These are phyloP conservation scores for Sinhomidia bicolor DNA, from an alignment of 2,888 invertebrate species.

Conservation along the genomic window DNA sequence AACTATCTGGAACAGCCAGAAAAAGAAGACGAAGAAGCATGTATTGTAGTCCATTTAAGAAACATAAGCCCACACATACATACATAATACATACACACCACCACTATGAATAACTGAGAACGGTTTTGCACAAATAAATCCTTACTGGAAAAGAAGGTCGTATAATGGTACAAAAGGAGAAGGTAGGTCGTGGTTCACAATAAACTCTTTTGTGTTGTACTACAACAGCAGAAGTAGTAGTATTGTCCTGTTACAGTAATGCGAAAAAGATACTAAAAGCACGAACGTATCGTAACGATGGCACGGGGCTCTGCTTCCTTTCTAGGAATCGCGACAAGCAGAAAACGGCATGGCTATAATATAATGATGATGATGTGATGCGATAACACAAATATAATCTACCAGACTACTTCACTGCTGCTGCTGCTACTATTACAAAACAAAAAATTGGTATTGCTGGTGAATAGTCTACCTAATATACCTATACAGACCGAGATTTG, in stretches of 20 bases:
- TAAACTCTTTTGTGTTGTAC: not conserved
- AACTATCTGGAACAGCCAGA: too few species aligned
- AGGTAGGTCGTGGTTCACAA: slow-evolving; percentile 2
- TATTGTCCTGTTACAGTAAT: not conserved
- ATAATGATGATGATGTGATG: not conserved
- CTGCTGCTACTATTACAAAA: not conserved
- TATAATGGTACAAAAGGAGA: not conserved
- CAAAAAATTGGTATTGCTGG: too few species aligned
- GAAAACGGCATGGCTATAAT: not conserved
- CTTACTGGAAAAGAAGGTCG: not conserved
- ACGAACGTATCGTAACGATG: not conserved
- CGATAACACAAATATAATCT: not conserved
- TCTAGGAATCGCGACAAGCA: not conserved
- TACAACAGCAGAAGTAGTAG: not conserved
- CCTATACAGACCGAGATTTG: not conserved
- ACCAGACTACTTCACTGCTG: not conserved
- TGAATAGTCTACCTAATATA: too few species aligned
- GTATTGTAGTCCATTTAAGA: too few species aligned
- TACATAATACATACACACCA: not conserved
- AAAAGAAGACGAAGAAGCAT: too few species aligned
- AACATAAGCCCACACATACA: too few species aligned
- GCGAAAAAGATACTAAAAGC: not conserved
- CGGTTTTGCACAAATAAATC: not conserved
- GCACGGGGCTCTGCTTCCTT: not conserved
- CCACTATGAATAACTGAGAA: not conserved